These are phyloP conservation scores for Nomada ruficornis DNA, from an alignment of 2,888 invertebrate genomes.

Conservation along the genomic window DNA sequence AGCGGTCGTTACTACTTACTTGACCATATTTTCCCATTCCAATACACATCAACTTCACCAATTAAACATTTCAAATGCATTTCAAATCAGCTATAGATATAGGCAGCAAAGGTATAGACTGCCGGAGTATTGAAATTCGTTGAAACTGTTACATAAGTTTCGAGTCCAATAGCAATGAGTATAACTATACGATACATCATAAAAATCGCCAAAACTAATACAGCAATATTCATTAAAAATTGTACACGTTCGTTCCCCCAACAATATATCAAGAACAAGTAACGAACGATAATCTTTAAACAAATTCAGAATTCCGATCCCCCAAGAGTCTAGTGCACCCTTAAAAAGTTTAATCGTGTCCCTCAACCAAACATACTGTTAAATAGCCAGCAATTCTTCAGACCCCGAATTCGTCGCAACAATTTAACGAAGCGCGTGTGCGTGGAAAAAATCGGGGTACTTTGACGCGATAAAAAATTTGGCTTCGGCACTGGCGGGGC, in stretches of 20 bases:
- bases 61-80: not conserved
- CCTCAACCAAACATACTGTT: no score
- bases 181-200: not conserved
- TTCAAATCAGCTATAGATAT: not conserved
- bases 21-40: not conserved
- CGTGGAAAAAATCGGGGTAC: constrained; percentile 8
- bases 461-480: constrained; percentile 21
- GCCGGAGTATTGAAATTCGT: constrained; percentile 7
- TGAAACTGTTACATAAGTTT: constrained; percentile 46
- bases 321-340: no score
- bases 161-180: not conserved
- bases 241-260: not conserved
- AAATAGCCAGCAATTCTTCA: no score
- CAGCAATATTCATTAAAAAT: not conserved
- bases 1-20: constrained; percentile 2
- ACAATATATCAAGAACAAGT: not conserved
- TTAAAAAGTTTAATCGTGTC: no score
- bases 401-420: no score
- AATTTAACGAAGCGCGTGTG: not conserved
- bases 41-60: not conserved
- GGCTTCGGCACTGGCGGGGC: constrained; percentile 26
- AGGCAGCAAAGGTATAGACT: constrained; percentile 4
- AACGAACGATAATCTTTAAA: not conserved
- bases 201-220: not conserved
- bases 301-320: not conserved